Percentiles rank a stretch among this genome's conserved stretches.
Evolutionary conservation across 2,888 invertebrate genomes (phyloP).

Genomic region (Drosophila neonasuta): DNA sequence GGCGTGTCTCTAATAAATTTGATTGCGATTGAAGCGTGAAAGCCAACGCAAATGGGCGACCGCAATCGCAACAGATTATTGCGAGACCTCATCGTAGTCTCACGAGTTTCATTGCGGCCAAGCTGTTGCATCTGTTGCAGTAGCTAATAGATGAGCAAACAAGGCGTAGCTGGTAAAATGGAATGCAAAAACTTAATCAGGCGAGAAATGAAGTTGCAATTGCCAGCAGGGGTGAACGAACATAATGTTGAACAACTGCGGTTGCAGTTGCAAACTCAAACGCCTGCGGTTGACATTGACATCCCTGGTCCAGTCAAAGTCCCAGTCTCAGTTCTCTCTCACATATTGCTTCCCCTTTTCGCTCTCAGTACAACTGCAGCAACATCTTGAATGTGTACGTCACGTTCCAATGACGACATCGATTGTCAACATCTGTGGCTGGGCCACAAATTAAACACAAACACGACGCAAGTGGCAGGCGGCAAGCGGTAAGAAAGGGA

Average conservation of each 20-base stretch:
- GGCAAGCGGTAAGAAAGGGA: background rate
- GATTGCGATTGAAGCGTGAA: slow-evolving; percentile 64
- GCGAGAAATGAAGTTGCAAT: slow-evolving; percentile 46
- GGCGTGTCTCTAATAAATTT: slow-evolving; percentile 56
- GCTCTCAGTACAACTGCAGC: background rate
- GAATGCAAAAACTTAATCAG: slow-evolving; percentile 67
- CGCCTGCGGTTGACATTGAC: slow-evolving; percentile 32
- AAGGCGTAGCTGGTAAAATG: slow-evolving; percentile 39
- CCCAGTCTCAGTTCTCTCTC: background rate
- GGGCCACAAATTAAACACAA: slow-evolving; percentile 70
- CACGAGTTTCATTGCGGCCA: too few species aligned
- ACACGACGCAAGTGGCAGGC: slow-evolving; percentile 34
- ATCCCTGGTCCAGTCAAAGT: slow-evolving; percentile 8
- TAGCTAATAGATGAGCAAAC: slow-evolving; percentile 37
- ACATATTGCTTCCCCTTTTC: slow-evolving; percentile 3
- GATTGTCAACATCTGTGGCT: slow-evolving; percentile 65
- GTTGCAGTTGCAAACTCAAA: slow-evolving; percentile 11
- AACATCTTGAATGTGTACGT: slow-evolving; percentile 31
- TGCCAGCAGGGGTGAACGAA: slow-evolving; percentile 8
- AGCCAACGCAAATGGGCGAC: slow-evolving; percentile 56
- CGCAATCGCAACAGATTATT: slow-evolving; percentile 12
- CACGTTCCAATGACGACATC: slow-evolving; percentile 55
- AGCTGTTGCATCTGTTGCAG: slow-evolving; percentile 10
- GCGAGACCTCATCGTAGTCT: slow-evolving; percentile 2
- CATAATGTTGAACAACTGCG: slow-evolving; percentile 14